phyloP scores from a whole-genome alignment of 2,797 vertebrate species.

The Spinus olivaceus region DNA sequence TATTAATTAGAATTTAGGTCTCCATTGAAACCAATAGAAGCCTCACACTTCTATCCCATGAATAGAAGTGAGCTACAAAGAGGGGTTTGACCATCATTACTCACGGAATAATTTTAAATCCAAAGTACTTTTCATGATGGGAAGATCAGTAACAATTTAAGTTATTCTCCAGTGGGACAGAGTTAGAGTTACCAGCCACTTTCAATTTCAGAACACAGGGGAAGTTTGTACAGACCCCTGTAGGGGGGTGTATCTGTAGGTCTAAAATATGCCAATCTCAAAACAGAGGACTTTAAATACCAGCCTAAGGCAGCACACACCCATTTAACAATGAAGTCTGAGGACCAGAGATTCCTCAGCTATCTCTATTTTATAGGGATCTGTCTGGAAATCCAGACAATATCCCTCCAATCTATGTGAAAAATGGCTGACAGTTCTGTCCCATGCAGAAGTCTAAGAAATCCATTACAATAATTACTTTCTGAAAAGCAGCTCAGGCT shows the following conservation, averaged over 20 bases:
- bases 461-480: not conserved
- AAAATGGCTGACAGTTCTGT: not conserved
- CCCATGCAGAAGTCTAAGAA: not conserved
- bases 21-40: not conserved
- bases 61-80: not conserved
- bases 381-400: not conserved
- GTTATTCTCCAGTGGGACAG: not conserved
- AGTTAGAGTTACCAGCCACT: not conserved
- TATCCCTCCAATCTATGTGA: not conserved
- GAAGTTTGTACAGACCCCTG: not conserved
- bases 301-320: not conserved
- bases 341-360: not conserved
- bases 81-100: not conserved
- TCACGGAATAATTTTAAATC: not conserved
- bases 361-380: not conserved
- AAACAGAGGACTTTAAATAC: not conserved
- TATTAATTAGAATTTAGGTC: conserved; percentile 38
- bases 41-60: not conserved
- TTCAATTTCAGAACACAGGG: not conserved
- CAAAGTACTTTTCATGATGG: not conserved
- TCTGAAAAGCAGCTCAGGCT: conserved; percentile 12
- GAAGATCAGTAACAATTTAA: not conserved
- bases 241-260: not conserved
- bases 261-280: not conserved
- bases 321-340: not conserved